Evolutionary conservation across 2,797 vertebrate species (phyloP), one percentile per base, ranked within the genome.

Genomic region (Fistularia commersonii): DNA sequence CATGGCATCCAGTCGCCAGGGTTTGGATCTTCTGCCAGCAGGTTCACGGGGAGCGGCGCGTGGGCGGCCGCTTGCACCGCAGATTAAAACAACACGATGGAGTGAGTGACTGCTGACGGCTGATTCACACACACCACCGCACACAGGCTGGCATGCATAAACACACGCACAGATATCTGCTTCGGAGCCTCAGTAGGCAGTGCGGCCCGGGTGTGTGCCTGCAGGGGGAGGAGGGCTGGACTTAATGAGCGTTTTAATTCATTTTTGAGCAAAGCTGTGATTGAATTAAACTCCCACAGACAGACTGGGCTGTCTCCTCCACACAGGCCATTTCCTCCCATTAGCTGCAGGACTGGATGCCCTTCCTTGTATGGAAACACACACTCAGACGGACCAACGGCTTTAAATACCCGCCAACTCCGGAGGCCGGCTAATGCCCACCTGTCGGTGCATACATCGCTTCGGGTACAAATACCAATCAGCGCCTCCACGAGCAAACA

Each of bases 271-370:
- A 31, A 65, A 61, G 77, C 64, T 66, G 66, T 81, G 82, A 90
- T 87, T 88, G 74, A 86, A 89, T 90, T 87, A 89, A 80, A 78
- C 82, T 75, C 79, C 83, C 85, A 84, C 84, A 85, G 84, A 83
- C 83, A 78, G 78, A 72, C 83, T 79, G 78, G 74, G 70, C 74
- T 69, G 67, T 74, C 70, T 73, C 61, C 69, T 66, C 51, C 39
- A 66, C 69, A 69, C 72, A 58, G 72, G 75, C 81, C 73, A 88
- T 89, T 90, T 89, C 84, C 86, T 89, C 77, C 76, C 66, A 85
- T 88, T 87, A 87, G 23, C 23, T 23, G 2, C 23, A 23, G 23
- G 23, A 23, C 23, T 23, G 23, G 23, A 23, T 2, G 23, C 23
- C 23, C 23, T 4, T 23, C 23, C 23, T 2, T 23, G 23, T 2